Base-by-base conservation (phyloP, 2,797 vertebrate genomes). In the Poecilia gillii region DNA sequence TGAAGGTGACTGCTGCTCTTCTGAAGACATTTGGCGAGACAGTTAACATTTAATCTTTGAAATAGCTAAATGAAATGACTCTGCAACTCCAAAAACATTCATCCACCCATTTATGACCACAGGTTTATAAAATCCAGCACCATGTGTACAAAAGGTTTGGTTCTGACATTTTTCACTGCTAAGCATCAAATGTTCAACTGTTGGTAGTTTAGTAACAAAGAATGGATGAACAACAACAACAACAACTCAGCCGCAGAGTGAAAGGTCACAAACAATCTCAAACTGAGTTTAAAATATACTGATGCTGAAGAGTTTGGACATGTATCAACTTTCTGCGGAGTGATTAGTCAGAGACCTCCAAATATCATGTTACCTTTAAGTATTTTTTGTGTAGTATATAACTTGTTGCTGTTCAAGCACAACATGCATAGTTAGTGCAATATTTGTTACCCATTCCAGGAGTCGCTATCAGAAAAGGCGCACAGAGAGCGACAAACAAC, bases 381-480 rank as follows among this genome's bases (percentile, higher is more conserved):
- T 70, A 53, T 53, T 53, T 53, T 53, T 53, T 53, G 53, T 57
- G 25, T n/a, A 1, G 25, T 59, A 31, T 31, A 64, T 20, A 36
- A 36, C 20, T 51, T 13, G 66, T 76, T 85, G 13, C 28, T 74
- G 53, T 70, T 72, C 72, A 23, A 59, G 64, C 70, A 28, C n/a
- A 31, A 66, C 43, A 23, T 49, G 64, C 57, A 55, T 74, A 73
- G 72, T 41, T 55, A 59, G 25, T 6, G 4, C 11, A 18, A 12
- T 18, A 25, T 80, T 84, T 78, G 8, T 83, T 43, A 28, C 55
- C 79, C 64, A 77, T 5, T 74, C 64, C 88, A 99, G 98, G 98
- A 99, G 93, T 95, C 90, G 53, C 90, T 99, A 74, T 94, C 95
- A 9, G 98, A 98, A 84, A 91, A 90, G 66, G 87, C 84, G 64